Percentiles rank a stretch among this genome's conserved stretches.
Evolutionary conservation across 1,140 invertebrate species (phyloP).

Genomic region (Drosophila teissieri): DNA sequence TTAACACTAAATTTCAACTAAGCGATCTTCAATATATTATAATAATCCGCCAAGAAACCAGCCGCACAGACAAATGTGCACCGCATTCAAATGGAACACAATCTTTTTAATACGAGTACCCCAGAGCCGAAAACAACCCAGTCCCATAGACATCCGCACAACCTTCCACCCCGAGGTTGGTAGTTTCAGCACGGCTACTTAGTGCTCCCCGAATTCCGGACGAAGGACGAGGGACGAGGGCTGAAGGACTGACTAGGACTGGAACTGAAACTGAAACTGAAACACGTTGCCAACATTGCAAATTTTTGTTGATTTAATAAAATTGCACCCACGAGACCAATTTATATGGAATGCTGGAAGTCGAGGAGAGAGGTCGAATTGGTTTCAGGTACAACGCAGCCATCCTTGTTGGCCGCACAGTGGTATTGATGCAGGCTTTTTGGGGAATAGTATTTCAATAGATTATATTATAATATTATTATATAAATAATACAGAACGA

Average conservation of each 20-base stretch:
- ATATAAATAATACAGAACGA: no score
- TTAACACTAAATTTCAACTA: slow-evolving; percentile 78
- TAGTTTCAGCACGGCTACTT: slow-evolving; percentile 56
- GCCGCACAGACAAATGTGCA: slow-evolving; percentile 61
- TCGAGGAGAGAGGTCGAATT: slow-evolving; percentile 68
- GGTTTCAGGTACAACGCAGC: slow-evolving; percentile 65
- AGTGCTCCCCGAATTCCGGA: slow-evolving; percentile 28
- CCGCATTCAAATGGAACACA: slow-evolving; percentile 75
- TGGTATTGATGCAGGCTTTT: slow-evolving; percentile 2
- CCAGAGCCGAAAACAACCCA: slow-evolving; percentile 21
- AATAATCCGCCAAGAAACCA: slow-evolving; percentile 64
- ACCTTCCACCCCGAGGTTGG: slow-evolving; percentile 29
- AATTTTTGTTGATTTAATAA: slow-evolving; percentile 84
- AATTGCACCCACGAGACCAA: slow-evolving; percentile 83
- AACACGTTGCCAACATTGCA: slow-evolving; percentile 75
- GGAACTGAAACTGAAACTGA: slow-evolving; percentile 29
- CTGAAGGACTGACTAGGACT: slow-evolving; percentile 28
- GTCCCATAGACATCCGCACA: slow-evolving; percentile 6
- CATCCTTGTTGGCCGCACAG: slow-evolving; percentile 47
- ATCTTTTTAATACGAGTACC: slow-evolving; percentile 66
- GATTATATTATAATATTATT: not conserved
- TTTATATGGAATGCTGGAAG: slow-evolving; percentile 80
- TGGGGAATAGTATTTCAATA: not conserved
- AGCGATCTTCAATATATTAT: slow-evolving; percentile 79
- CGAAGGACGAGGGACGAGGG: not conserved